Conservation (phyloP, 2,888 invertebrate species). For the Syrista parreyssii region DNA sequence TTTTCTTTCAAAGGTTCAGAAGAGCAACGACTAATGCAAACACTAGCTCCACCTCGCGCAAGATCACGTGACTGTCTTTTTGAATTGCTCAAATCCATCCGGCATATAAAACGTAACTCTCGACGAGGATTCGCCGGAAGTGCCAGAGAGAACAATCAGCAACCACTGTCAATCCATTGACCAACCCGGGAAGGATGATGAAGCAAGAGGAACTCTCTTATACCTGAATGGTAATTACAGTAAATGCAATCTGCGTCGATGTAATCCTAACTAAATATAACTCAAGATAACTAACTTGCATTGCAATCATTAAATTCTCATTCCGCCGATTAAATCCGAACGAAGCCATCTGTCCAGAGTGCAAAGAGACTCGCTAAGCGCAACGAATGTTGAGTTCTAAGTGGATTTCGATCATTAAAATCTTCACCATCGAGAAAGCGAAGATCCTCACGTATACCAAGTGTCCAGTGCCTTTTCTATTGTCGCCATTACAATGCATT, state of each 20-base stretch:
- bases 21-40: not conserved
- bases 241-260: not conserved
- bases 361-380: not conserved
- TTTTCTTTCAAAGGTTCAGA: not conserved
- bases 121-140: not conserved
- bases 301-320: not conserved
- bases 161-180: not conserved
- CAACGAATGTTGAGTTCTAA: not conserved
- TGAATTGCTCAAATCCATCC: not conserved
- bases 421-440: not conserved
- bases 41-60: not conserved
- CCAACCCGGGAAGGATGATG: slow-evolving; percentile 8
- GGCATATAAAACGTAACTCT: not conserved
- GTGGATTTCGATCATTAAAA: not conserved
- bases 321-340: not conserved
- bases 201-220: slow-evolving; percentile 5
- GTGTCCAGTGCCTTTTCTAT: not conserved
- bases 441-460: not conserved
- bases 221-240: not conserved
- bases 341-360: not conserved
- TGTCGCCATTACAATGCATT: not conserved
- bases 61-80: not conserved
- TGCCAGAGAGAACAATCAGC: not conserved
- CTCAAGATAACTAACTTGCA: not conserved
- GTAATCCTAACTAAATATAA: not conserved